phyloP scores from a whole-genome alignment of 37 sponge, comb jelly and placozoan genomes.

The Petrosia ficiformis region DNA sequence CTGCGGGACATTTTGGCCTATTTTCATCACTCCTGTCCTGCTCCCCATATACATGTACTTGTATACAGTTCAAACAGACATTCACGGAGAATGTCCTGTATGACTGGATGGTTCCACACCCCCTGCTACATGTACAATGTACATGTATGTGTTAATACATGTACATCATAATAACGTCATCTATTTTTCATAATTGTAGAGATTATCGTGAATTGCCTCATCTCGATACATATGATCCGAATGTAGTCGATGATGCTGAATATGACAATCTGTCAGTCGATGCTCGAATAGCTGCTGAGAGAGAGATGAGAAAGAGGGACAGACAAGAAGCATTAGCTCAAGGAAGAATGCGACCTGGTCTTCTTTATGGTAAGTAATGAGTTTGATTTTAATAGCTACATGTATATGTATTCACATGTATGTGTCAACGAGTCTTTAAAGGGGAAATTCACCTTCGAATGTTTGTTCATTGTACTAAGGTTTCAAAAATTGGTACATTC shows the following conservation, averaged over 20 bases:
- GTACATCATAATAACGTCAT: not conserved
- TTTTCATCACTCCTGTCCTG: too few species aligned
- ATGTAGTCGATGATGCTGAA: constrained; percentile 68
- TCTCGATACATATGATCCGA: constrained; percentile 81
- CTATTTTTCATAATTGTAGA: constrained; percentile 21
- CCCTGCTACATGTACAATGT: not conserved
- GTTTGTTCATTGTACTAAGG: too few species aligned
- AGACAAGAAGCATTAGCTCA: constrained; percentile 68
- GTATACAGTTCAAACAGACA: too few species aligned
- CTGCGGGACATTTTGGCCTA: too few species aligned
- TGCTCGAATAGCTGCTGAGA: constrained; percentile 78
- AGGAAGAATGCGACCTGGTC: constrained; percentile 82
- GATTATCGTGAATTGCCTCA: constrained; percentile 93
- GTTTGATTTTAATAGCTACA: not conserved
- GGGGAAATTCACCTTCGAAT: too few species aligned
- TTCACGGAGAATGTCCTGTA: too few species aligned
- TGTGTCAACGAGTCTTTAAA: not conserved
- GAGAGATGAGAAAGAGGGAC: constrained; percentile 85
- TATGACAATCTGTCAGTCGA: constrained; percentile 70
- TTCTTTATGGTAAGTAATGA: constrained; percentile 74
- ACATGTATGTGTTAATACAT: not conserved
- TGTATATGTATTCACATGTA: not conserved
- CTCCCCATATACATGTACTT: too few species aligned
- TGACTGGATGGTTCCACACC: too few species aligned
- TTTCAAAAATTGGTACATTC: too few species aligned